Evolutionary conservation across 2,888 invertebrate species (phyloP), one percentile per base, ranked within the genome.

Genomic region (Dastarcus helophoroides): DNA sequence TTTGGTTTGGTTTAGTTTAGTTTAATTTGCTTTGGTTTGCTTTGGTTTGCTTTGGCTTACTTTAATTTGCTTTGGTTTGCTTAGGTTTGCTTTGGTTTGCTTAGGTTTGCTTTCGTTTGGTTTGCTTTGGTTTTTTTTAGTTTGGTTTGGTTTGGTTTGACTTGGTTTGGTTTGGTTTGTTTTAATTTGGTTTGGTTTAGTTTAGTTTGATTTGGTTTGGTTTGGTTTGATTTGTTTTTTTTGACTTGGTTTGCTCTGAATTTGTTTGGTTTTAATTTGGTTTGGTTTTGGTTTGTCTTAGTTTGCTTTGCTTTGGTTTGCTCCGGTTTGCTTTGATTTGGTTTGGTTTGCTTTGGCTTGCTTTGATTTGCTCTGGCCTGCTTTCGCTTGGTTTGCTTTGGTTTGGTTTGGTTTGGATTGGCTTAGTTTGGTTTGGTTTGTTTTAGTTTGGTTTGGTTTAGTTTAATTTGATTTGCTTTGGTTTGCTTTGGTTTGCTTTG

Each of bases 81-180:
- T 17, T 17, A 7, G 19, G n/a, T 17, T 17, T n/a, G n/a, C 6
- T 17, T 17, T 17, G 19, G n/a, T 17, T 17, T n/a, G n/a, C 6
- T 17, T 17, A 7, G n/a, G n/a, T 17, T 17, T n/a, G n/a, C 6
- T 17, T n/a, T 17, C 6, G n/a, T 17, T 17, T n/a, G n/a, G n/a
- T 17, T 17, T 17, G n/a, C 6, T 17, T 17, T n/a, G n/a, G n/a
- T 17, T 17, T 17, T 7, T 7, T 17, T 17, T 7, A 7, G n/a
- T 17, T 17, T 17, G n/a, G n/a, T 17, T 17, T n/a, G n/a, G n/a
- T 17, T 17, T n/a, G n/a, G n/a, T 17, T 17, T 17, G n/a, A 17
- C n/a, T 17, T n/a, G n/a, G n/a, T 17, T 17, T 17, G n/a, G n/a
- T 17, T 17, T n/a, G n/a, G n/a, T 17, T 17, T 17, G n/a, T 17